Evolutionary conservation across 2,888 invertebrate genomes (phyloP), one percentile per base, ranked within the genome.

Genomic region (Dexiosoma caninum): DNA sequence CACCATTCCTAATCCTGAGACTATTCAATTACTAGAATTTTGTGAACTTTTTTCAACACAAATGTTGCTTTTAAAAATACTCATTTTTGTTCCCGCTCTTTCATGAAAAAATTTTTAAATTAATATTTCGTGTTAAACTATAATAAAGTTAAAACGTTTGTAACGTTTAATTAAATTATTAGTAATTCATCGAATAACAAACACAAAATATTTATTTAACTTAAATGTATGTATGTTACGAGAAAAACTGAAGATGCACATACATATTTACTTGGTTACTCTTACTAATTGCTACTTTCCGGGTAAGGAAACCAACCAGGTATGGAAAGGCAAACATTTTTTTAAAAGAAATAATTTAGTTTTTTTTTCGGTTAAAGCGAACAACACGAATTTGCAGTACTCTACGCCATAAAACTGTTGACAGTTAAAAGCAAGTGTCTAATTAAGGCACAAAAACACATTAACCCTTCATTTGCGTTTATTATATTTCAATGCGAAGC

Each of bases 141-240:
- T 5, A 62, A 74, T 77, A 81, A 77, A 72, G 21, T 69, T 46
- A 81, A 81, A 81, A 64, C 60, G 40, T 64, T 72, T 74, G 67
- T 69, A 72, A 42, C 62, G 42, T 81, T 81, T 77, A 55, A 72
- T 77, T 81, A 69, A 80, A 81, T 64, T 69, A 74, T 72, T 74
- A n/a, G n/a, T n/a, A 77, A 64, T 59, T 55, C 42, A 53, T 64
- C 1, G 37, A 53, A 40, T 59, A 53, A 3, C 7, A 12, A 40
- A 32, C 23, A 67, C 14, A 21, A 78, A 14, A 49, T 16, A 49
- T 16, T 44, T 60, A 19, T 46, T 62, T 62, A 21, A n/a, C 12
- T 70, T 59, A 21, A 70, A 59, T 57, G 12, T 23, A 23, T 19
- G 46, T 44, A 35, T 10, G 49, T 37, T 40, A 6, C 35, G 35